Percentiles rank a stretch among this genome's conserved stretches.
These are phyloP conservation scores for Dufourea novaeangliae DNA, from an alignment of 1,140 invertebrate genomes.

Conservation along the genomic window DNA sequence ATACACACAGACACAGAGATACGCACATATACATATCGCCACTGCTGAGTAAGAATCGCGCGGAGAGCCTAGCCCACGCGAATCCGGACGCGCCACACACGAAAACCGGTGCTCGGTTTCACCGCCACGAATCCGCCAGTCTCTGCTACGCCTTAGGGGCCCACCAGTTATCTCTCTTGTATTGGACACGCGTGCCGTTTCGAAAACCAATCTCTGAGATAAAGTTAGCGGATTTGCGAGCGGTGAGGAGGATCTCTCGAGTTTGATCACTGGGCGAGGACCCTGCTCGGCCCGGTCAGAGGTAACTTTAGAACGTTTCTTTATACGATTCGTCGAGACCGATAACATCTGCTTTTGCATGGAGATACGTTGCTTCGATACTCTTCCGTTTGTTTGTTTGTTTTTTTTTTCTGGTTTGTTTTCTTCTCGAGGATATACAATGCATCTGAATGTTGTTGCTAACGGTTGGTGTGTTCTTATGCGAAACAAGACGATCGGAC, in stretches of 20 bases:
- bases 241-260: neutral
- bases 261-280: slow-evolving; percentile 27
- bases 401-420: neutral
- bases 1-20: too few species aligned
- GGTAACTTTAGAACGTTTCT: slow-evolving; percentile 44
- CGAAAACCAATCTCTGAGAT: neutral
- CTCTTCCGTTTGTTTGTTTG: neutral
- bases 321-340: slow-evolving; percentile 16
- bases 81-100: neutral
- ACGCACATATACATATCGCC: too few species aligned
- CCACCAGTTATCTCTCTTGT: neutral
- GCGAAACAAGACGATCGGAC: too few species aligned
- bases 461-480: neutral
- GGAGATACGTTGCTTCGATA: neutral
- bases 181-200: neutral
- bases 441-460: neutral
- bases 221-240: neutral
- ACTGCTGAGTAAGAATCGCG: slow-evolving; percentile 8
- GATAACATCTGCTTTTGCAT: slow-evolving; percentile 24
- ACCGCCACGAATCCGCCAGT: neutral
- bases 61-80: slow-evolving; percentile 1
- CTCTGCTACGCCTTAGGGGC: neutral
- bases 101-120: slow-evolving; percentile 19
- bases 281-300: slow-evolving; percentile 35
- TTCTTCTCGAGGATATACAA: too few species aligned